These are phyloP conservation scores for Harpalus rufipes DNA, from an alignment of 2,888 invertebrate genomes.

Conservation along the genomic window DNA sequence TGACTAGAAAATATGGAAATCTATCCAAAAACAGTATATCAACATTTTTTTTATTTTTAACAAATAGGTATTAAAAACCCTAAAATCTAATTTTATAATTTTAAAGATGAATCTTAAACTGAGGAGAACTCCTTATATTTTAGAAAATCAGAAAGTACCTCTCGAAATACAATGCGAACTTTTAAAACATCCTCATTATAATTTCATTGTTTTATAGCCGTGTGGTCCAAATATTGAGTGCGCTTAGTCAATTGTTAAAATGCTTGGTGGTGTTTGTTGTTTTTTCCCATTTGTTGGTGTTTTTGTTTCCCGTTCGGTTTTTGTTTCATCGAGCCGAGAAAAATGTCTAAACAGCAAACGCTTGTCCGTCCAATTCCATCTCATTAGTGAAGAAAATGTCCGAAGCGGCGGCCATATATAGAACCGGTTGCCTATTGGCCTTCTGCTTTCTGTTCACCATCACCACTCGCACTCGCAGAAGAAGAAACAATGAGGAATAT, in stretches of 20 bases:
- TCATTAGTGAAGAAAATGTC: constrained; percentile 78
- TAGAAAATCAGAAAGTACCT: background rate
- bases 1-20: too few relatives aligned
- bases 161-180: too few relatives aligned
- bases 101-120: too few relatives aligned
- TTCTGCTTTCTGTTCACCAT: constrained; percentile 9
- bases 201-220: background rate
- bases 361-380: constrained; percentile 78
- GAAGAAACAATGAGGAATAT: constrained; percentile 64
- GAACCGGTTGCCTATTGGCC: constrained; percentile 74
- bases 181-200: background rate
- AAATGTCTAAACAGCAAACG: constrained; percentile 71
- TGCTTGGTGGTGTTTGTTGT: constrained; percentile 27
- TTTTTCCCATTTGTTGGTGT: constrained; percentile 56
- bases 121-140: background rate
- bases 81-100: too few relatives aligned
- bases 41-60: too few relatives aligned
- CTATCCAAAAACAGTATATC: too few relatives aligned
- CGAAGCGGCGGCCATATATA: constrained; percentile 74
- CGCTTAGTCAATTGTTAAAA: constrained; percentile 59
- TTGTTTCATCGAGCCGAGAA: constrained; percentile 63
- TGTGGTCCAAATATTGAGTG: constrained; percentile 60
- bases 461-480: constrained; percentile 14
- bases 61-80: too few relatives aligned
- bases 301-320: constrained; percentile 61